Evolutionary conservation across 1,140 invertebrate genomes (phyloP), one percentile per base, ranked within the genome.

Genomic region (Drosophila nigromelanica): DNA sequence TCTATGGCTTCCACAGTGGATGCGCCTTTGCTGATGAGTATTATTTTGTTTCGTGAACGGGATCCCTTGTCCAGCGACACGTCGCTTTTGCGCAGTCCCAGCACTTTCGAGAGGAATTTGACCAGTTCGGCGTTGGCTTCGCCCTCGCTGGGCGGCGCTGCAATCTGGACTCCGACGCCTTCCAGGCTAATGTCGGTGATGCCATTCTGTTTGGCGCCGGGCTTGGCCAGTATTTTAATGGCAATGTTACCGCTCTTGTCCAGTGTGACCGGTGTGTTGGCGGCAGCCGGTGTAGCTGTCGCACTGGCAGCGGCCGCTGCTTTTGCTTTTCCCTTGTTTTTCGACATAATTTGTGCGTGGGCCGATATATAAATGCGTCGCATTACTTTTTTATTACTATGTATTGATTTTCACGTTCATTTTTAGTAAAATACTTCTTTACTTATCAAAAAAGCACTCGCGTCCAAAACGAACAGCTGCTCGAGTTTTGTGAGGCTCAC

Each of bases 101-200:
- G 90, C 30, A 96, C 81, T 72, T 94, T 93, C 0, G 96, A 93
- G 12, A 97, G 89, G 83, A 94, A 97, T 92, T 95, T 95, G 0
- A 96, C 91, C 7, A 97, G 92, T 89, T 96, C 96, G 0, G 94
- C 93, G 80, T 97, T 97, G 5, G 96, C 96, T 92, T 96, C 95
- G 4, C 96, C 96, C 86, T 97, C 96, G 4, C 95, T 94, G 3
- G 96, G 95, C 27, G 96, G 95, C 4, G 96, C 96, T 60, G 94
- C 93, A 74, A 97, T 96, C 87, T 96, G 95, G 42, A 97, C 93
- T 33, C 95, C 90, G 11, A 91, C 90, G 10, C 81, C 91, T 69
- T 92, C 91, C 1, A 45, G 11, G 1, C 75, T 69, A 40, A 92
- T 93, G 94, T 95, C 95, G 85, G 95, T 96, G 67, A 97, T 93